Evolutionary conservation across 2,888 invertebrate genomes (phyloP).

Genomic region (Tenthredo scrophulariae): DNA sequence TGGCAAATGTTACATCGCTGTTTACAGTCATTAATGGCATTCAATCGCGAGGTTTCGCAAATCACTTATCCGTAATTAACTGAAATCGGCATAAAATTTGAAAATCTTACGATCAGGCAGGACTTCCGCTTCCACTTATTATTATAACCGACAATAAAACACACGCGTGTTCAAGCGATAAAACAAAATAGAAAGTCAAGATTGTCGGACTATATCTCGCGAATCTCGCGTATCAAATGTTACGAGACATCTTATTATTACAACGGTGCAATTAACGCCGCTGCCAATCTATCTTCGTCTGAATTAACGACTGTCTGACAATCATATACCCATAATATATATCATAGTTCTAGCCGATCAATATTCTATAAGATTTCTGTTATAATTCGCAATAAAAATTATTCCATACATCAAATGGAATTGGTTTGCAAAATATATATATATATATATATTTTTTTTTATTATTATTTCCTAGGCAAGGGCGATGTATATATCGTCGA

Average conservation of each 20-base stretch:
- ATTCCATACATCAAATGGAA: no score
- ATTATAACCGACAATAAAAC: conserved; percentile 8
- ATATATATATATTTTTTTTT: not conserved
- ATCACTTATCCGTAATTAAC: not conserved
- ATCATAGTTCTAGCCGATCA: not conserved
- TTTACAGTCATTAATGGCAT: not conserved
- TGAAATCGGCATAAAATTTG: not conserved
- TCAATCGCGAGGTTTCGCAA: not conserved
- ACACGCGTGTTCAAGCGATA: conserved; percentile 41
- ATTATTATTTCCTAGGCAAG: not conserved
- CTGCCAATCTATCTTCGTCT: conserved; percentile 26
- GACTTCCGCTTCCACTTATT: not conserved
- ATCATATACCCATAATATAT: not conserved
- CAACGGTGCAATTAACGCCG: conserved; percentile 43
- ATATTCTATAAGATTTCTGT: not conserved
- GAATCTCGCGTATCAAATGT: conserved; percentile 42
- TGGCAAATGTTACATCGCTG: not conserved
- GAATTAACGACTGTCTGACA: not conserved
- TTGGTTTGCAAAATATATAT: not conserved
- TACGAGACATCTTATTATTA: conserved; percentile 34
- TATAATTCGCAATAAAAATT: no score
- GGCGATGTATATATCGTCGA: not conserved
- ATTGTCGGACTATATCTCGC: conserved; percentile 36
- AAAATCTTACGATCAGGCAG: conserved; percentile 19
- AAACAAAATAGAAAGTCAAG: conserved; percentile 46